Percentiles rank a stretch among this genome's conserved stretches.
Evolutionary conservation across 1,140 invertebrate genomes (phyloP).

Genomic region (Reticulitermes speratus): DNA sequence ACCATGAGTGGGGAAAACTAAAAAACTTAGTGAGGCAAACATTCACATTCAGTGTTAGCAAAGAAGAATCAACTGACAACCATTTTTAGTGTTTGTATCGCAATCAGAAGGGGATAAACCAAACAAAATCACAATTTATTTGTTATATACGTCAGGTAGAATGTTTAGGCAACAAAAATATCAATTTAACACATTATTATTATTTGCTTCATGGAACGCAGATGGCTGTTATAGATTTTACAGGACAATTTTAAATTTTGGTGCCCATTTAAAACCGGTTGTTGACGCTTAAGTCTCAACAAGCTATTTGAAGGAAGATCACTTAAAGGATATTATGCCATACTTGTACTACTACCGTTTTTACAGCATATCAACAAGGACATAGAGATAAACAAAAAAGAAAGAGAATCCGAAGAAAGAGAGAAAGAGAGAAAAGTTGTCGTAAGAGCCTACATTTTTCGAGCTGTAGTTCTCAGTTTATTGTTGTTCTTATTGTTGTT

Average conservation of each 20-base stretch:
- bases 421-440: neutral
- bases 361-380: slow-evolving; percentile 4
- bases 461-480: no score
- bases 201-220: neutral
- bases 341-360: neutral
- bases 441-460: neutral
- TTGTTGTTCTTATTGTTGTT: no score
- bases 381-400: neutral
- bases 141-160: neutral
- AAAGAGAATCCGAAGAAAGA: neutral
- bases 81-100: neutral
- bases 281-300: neutral
- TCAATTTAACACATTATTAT: neutral
- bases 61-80: neutral
- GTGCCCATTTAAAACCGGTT: neutral
- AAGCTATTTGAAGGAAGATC: neutral
- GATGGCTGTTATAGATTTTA: neutral
- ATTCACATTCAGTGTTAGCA: neutral
- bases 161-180: neutral
- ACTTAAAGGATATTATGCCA: neutral
- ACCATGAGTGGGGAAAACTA: no score
- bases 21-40: no score
- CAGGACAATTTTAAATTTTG: neutral
- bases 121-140: neutral
- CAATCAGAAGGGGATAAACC: neutral